Evolutionary conservation across 1,140 invertebrate species (phyloP), one percentile per base, ranked within the genome.

Genomic region (Pogonomyrmex barbatus): DNA sequence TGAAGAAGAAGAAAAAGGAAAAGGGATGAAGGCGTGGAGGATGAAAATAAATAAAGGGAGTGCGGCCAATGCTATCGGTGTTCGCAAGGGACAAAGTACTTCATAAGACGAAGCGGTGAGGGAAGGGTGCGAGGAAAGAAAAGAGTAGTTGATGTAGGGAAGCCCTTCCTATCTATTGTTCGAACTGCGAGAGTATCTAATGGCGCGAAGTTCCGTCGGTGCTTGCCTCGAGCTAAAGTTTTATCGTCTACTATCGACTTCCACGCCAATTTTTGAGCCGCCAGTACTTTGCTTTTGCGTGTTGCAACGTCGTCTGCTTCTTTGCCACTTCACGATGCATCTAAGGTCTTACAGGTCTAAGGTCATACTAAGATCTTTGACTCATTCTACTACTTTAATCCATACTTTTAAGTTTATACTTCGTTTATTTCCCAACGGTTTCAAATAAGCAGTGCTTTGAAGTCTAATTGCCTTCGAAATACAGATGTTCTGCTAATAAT

Each of bases 161-260:
- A 58, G 54, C 36, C 56, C 71, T 75, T 70, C 62, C 87, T 88
- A 68, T 90, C 88, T 83, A 88, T 89, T 89, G 91, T 93, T 93
- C 68, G 73, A 92, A 91, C 92, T 90, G 89, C 91, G 71, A 76
- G 82, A 85, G 88, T 91, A 92, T 88, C 90, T 94, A 94, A 94
- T 94, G 93, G 91, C 88, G 89, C 91, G 88, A 92, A 94, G 90
- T 93, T 93, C 86, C 88, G 88, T 84, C 76, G 62, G 83, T 91
- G 83, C 89, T 92, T 91, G 87, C 87, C 42, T 17, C 36, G 52
- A 62, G 86, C 85, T 84, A 81, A 92, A 93, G 91, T 94, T 94
- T 93, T 92, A 91, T 92, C 91, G 90, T 91, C 88, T 90, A 79
- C 33, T 60, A 70, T 77, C 71, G 86, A 60, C 63, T 85, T 88